Base-by-base conservation (phyloP, 1,140 invertebrate genomes). In the Vanessa tameamea region DNA sequence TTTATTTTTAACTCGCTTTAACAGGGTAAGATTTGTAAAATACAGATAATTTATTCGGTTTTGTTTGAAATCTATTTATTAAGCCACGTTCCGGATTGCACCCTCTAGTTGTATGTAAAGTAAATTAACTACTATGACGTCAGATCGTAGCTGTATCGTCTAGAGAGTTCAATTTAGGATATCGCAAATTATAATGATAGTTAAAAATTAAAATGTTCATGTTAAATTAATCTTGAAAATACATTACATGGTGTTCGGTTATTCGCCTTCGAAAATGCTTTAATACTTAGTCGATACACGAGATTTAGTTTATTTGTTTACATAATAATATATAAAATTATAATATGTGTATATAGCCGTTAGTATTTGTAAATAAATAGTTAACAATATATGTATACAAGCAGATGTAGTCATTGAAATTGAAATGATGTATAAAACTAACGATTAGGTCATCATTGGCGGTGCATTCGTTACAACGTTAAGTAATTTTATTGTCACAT, bases 261-360 rank as follows among this genome's bases (percentile, higher is more conserved):
- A 77, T 84, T 88, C 82, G 88, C 88, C 88, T 90, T 90, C 83
- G 13, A 55, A 83, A 86, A 88, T 87, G 88, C 86, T 89, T 89
- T 87, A 89, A 89, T 75, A 78, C 37, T 85, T 85, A 83, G 73
- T 75, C 31, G 55, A 43, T 70, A 70, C 69, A 66, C 47, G 16
- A 53, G 13, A 53, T 15, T 53, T 57, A 47, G 78, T 85, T 84
- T 78, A 77, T 81, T 80, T 80, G 66, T 74, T 78, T 78, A 73
- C 69, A 76, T 63, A 76, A 68, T 81, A 67, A 73, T 74, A 74
- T 68, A 71, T 65, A 75, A 9, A 53, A 66, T 65, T 71, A 71
- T 75, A 71, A 59, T 75, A 69, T 70, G 68, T 75, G 73, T 75
- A 75, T 71, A 75, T 75, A 75, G 57, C 6, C 66, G 66, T 73